phyloP scores from a whole-genome alignment of 2,797 vertebrate species.

The Enteromius fasciolatus region DNA sequence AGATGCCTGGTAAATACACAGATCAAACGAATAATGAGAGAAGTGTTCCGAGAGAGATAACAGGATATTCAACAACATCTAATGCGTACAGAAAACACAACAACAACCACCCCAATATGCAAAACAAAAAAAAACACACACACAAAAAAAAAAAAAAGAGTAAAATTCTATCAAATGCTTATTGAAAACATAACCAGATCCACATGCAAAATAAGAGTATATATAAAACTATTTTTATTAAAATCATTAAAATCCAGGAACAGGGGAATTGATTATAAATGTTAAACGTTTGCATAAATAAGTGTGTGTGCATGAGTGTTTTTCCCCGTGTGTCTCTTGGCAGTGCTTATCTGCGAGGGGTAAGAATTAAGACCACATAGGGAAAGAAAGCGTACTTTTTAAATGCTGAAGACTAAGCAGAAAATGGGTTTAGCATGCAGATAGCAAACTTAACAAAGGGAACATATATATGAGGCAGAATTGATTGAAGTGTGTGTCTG shows the following conservation, averaged over 20 bases:
- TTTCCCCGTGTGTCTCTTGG: slow-evolving; percentile 70
- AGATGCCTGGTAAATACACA: slow-evolving; percentile 56
- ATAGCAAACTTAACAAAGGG: slow-evolving; percentile 87
- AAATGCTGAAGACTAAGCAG: slow-evolving; percentile 89
- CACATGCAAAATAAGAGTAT: slow-evolving; percentile 46
- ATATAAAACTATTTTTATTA: slow-evolving; percentile 64
- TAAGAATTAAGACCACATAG: slow-evolving; percentile 84
- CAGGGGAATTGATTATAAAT: slow-evolving; percentile 76
- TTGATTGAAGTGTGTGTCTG: slow-evolving; percentile 87
- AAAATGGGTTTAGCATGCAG: slow-evolving; percentile 95
- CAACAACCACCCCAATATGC: slow-evolving; percentile 26
- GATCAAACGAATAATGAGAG: slow-evolving; percentile 64
- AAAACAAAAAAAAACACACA: slow-evolving; percentile 41
- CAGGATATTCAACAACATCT: slow-evolving; percentile 57
- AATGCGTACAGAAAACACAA: slow-evolving; percentile 26
- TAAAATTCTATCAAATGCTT: slow-evolving; percentile 46
- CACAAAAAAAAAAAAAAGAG: slow-evolving; percentile 30
- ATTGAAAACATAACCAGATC: slow-evolving; percentile 22
- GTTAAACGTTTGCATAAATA: slow-evolving; percentile 76
- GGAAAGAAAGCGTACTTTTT: slow-evolving; percentile 83
- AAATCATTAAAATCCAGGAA: slow-evolving; percentile 70
- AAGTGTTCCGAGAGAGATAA: slow-evolving; percentile 71
- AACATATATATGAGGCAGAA: slow-evolving; percentile 88
- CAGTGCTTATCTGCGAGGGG: slow-evolving; percentile 77
- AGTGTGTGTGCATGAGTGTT: slow-evolving; percentile 51